These are phyloP conservation scores for Eurytoma californica DNA, from an alignment of 2,888 invertebrate species.

Conservation along the genomic window DNA sequence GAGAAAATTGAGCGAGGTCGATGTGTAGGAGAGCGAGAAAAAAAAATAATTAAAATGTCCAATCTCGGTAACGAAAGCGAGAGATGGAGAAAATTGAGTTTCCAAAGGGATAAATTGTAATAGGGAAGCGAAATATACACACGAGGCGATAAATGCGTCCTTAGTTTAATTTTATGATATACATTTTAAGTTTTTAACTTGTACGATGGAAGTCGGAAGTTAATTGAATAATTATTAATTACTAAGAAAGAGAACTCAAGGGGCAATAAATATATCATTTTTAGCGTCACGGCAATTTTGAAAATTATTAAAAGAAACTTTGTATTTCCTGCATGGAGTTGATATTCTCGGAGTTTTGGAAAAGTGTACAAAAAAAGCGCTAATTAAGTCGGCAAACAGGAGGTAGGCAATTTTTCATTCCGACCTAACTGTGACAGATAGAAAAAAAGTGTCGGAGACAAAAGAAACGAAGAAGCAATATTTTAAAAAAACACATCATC, in stretches of 20 bases:
- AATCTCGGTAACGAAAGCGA: not conserved
- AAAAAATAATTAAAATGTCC: constrained; percentile 11
- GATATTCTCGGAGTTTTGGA: constrained; percentile 37
- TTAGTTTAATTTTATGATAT: constrained; percentile 29
- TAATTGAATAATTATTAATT: constrained; percentile 38
- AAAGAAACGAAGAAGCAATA: constrained; percentile 50
- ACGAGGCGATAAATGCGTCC: constrained; percentile 26
- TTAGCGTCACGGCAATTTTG: constrained; percentile 43
- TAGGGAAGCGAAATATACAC: constrained; percentile 12
- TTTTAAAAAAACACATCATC: constrained; percentile 41
- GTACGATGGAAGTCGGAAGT: constrained; percentile 25
- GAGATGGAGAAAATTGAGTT: constrained; percentile 21
- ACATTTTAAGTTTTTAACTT: constrained; percentile 40
- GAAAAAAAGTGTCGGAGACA: not conserved
- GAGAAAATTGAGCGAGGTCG: constrained; percentile 30
- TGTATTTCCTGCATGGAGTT: constrained; percentile 50
- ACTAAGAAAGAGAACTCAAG: constrained; percentile 54
- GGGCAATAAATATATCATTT: constrained; percentile 55
- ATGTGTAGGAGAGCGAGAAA: not conserved
- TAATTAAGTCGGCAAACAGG: not conserved
- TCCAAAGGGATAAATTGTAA: constrained; percentile 25
- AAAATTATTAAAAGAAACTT: constrained; percentile 32
- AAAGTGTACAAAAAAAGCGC: constrained; percentile 43
- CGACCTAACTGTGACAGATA: not conserved
- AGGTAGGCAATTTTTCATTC: constrained; percentile 35